Evolutionary conservation across 2,888 invertebrate genomes (phyloP), one percentile per base, ranked within the genome.

Genomic region (Drosophila pegasa): DNA sequence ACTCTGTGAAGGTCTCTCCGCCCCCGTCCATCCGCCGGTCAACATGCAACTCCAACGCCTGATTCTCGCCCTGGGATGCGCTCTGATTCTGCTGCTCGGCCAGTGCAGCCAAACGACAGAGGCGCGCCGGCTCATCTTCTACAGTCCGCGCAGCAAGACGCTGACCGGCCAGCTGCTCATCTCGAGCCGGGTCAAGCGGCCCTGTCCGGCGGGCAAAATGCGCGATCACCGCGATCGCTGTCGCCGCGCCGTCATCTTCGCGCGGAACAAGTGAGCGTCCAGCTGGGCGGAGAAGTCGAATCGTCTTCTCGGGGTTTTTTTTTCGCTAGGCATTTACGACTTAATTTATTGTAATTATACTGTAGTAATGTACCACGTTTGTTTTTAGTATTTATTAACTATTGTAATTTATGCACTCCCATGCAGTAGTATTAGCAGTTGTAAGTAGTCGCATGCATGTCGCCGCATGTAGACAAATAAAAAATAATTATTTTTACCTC

Each of bases 141-240:
- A 78, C 56, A 86, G 71, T 57, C 73, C 71, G 12, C 56, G 68
- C 2, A 78, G 80, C 8, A 76, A 60, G 4, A 71, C 91, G 2
- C 63, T 80, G 0, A 82, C 75, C 3, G 74, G 90, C 14, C 91
- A 90, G 66, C 71, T 91, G 35, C 77, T 91, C 22, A 63, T 87
- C 5, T 88, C 88, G 5, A 56, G 50, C 1, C 71, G 76, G 9
- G 29, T 75, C 4, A 71, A 64, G 20, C 74, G 71, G 1, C 87
- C 90, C 4, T 91, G 91, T 61, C 89, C 89, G 4, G 70, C 61
- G 8, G 91, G 91, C 0, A 80, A 84, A 62, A 85, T 88, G 80
- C 78, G 90, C 1, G 91, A 91, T 61, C 89, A 91, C 68, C 89
- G 89, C 5, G 82, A 90, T 74, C 87, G 89, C 7, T 91, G 91